phyloP scores from a whole-genome alignment of 1,140 invertebrate species.

The Rhyzopertha dominica region DNA sequence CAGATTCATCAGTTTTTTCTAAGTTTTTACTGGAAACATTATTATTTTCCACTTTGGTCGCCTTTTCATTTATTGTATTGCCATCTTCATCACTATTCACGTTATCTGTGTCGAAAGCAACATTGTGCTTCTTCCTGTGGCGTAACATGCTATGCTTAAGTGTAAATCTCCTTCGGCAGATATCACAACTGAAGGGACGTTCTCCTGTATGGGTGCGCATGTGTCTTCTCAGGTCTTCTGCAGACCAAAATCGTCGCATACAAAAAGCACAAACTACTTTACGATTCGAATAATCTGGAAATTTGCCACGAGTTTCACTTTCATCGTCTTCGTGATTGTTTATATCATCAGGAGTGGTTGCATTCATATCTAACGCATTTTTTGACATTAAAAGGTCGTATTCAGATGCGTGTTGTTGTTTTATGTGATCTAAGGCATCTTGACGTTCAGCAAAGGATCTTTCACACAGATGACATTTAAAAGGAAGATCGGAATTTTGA shows the following conservation, averaged over 20 bases:
- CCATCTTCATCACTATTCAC: conserved; percentile 46
- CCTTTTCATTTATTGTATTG: conserved; percentile 5
- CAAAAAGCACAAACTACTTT: conserved; percentile 91
- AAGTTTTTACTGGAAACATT: conserved; percentile 34
- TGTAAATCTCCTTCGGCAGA: conserved; percentile 78
- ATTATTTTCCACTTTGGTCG: conserved; percentile 16
- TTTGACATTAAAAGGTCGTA: conserved; percentile 73
- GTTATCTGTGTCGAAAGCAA: conserved; percentile 45
- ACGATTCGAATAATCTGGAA: conserved; percentile 81
- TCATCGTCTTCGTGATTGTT: conserved; percentile 49
- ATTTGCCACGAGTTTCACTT: conserved; percentile 59
- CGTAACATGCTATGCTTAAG: conserved; percentile 91
- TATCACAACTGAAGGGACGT: conserved; percentile 72
- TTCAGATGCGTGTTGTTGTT: conserved; percentile 62
- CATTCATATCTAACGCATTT: conserved; percentile 67
- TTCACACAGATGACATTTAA: conserved; percentile 91
- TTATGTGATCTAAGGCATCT: conserved; percentile 77
- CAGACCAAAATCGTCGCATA: conserved; percentile 87
- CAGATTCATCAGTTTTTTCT: conserved; percentile 52
- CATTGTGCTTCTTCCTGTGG: conserved; percentile 78
- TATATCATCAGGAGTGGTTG: conserved; percentile 44
- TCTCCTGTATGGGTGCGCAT: conserved; percentile 87
- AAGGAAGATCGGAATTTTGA: conserved; percentile 63
- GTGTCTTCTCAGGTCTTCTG: conserved; percentile 85
- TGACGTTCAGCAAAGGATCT: conserved; percentile 73